Evolutionary conservation across 2,888 invertebrate species (phyloP), one percentile per base, ranked within the genome.

Genomic region (Salticus scenicus): DNA sequence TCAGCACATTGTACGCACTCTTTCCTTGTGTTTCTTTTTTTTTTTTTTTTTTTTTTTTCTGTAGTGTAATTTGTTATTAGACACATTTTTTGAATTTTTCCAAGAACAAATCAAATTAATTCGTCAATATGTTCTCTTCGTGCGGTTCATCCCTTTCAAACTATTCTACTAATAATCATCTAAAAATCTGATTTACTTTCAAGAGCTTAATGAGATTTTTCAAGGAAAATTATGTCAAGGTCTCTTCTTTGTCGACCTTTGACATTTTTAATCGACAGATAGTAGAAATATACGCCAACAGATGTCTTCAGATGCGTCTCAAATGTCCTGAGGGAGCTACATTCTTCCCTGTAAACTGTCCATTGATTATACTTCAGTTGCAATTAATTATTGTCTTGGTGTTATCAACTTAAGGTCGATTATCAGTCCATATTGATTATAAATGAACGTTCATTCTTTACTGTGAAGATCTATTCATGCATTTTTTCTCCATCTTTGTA

Each of bases 111-210:
- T n/a, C n/a, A n/a, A n/a, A n/a, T n/a, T n/a, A n/a, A n/a, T n/a
- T n/a, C n/a, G n/a, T 37, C 37, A 37, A 37, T 37, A 37, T 37
- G 7, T 37, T 37, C 10, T 10, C 37, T 10, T 7, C 37, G 37
- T 37, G 37, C 37, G 10, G n/a, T n/a, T 10, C 4, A 37, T 7
- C 37, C 37, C 4, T 4, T 7, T 37, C 37, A 37, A 37, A 37
- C 37, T 37, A 37, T 37, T 4, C 37, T 4, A 37, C 37, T 37
- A 10, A 10, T 57, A 14, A 20, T 24, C 57, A 24, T 57, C 57
- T 57, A 57, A 57, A 57, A 57, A 57, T 57, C 57, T 57, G 57
- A 57, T 57, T 57, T 57, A 57, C 57, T 57, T 57, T 24, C 20
- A 12, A 57, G 24, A 24, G 24, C 24, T 57, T 7, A 57, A 24